Percentiles rank a stretch among this genome's conserved stretches.
phyloP scores from a whole-genome alignment of 2,113 vertebrate species.

The Paratilapia polleni region DNA sequence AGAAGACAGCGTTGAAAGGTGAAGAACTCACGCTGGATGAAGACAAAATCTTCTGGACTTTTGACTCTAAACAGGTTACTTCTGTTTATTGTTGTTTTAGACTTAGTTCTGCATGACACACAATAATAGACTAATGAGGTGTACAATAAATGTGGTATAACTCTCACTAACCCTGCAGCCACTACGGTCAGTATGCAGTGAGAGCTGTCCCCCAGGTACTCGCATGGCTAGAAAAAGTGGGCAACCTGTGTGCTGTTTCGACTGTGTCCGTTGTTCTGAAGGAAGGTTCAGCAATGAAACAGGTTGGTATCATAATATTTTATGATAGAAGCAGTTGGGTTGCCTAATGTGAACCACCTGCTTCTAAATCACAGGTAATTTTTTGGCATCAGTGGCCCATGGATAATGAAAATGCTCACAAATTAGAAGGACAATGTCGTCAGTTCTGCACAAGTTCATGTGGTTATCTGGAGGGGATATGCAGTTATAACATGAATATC shows the following conservation, averaged over 20 bases:
- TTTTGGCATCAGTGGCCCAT: too few relatives aligned
- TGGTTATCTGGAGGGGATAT: too few relatives aligned
- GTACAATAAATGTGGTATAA: neutral
- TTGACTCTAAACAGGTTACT: slow-evolving; percentile 12
- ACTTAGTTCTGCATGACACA: neutral
- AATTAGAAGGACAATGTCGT: too few relatives aligned
- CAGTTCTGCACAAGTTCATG: too few relatives aligned
- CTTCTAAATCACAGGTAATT: neutral
- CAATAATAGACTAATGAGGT: neutral
- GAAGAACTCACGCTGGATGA: slow-evolving; percentile 70
- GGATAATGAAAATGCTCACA: too few relatives aligned
- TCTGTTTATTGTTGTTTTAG: neutral
- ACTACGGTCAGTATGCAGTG: slow-evolving; percentile 70
- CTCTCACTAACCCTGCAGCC: slow-evolving; percentile 20
- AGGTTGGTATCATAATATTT: slow-evolving; percentile 44
- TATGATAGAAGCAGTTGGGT: neutral
- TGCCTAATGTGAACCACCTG: too few relatives aligned
- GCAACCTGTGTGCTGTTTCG: slow-evolving; percentile 81
- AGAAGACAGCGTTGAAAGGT: slow-evolving; percentile 45
- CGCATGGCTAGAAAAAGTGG: slow-evolving; percentile 76
- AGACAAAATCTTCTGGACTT: slow-evolving; percentile 33
- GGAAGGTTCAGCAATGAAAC: slow-evolving; percentile 75
- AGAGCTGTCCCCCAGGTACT: slow-evolving; percentile 80
- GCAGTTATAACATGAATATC: too few relatives aligned
- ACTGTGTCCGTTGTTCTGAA: slow-evolving; percentile 83